phyloP scores from a whole-genome alignment of 2,888 invertebrate genomes.

The Oscheius myriophilus region DNA sequence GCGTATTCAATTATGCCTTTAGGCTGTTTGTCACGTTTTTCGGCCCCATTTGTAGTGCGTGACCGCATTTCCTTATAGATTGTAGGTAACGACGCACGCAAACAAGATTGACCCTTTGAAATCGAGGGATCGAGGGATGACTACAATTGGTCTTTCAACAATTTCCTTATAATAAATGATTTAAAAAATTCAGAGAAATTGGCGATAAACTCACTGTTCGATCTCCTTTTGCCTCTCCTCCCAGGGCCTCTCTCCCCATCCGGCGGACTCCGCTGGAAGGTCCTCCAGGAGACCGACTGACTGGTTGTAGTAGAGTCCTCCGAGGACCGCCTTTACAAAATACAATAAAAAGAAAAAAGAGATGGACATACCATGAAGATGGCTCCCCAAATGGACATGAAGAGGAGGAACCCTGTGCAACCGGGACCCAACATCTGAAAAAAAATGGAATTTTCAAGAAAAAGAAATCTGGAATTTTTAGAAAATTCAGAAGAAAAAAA shows the following conservation, averaged over 20 bases:
- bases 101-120: too few relatives aligned
- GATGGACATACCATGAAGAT: constrained; percentile 55
- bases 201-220: constrained; percentile 30
- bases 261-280: constrained; percentile 40
- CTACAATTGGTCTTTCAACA: too few relatives aligned
- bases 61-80: too few relatives aligned
- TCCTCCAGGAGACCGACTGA: constrained; percentile 61
- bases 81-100: too few relatives aligned
- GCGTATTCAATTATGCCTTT: neutral
- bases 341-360: neutral
- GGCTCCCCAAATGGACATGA: constrained; percentile 61
- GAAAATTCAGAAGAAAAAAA: too few relatives aligned
- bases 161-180: neutral
- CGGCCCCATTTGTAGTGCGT: neutral
- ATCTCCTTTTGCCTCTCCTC: constrained; percentile 19
- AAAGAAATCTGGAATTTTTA: constrained; percentile 2
- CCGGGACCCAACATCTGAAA: constrained; percentile 50
- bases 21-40: neutral
- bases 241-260: constrained; percentile 25
- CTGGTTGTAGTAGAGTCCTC: constrained; percentile 55
- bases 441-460: neutral
- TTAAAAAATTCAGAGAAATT: neutral
- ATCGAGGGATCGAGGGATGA: too few relatives aligned
- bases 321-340: constrained; percentile 37
- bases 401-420: constrained; percentile 53